Base-by-base conservation (phyloP, 1,140 invertebrate genomes). In the Meloidogyne chitwoodi region DNA sequence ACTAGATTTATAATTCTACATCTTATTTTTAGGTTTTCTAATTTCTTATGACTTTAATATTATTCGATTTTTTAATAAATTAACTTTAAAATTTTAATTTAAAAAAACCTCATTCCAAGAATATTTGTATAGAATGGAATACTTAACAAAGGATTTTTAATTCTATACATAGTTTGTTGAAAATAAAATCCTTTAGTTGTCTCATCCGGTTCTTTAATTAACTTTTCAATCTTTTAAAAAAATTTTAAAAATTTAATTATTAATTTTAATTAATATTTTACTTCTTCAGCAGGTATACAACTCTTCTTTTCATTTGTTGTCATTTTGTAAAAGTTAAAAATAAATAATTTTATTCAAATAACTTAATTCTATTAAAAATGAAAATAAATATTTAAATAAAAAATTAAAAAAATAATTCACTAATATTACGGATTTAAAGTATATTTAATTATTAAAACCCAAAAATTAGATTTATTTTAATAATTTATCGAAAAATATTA, bases 131-230 rank as follows among this genome's bases (percentile, higher is more conserved):
- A 97, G 87, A 96, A 97, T 34, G 93, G 92, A 44, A 97, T 87
- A 0, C 93, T 93, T 77, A 91, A 41, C 24, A 91, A 82, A 1
- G 94, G 76, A 87, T 96, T 94, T 87, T 95, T 96, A 67, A 96
- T 94, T 72, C 94, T 91, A 84, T 93, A 93, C 94, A 96, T 97
- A 11, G 94, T 96, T 91, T 96, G 94, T 90, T 96, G 94, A 87
- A 96, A 93, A 74, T 96, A 90, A 85, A 93, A 96, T 69, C 93
- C 93, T 92, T 93, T 77, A 11, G 83, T 84, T 31, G 81, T 68
- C 16, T 73, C 74, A 61, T 83, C 79, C 6, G 76, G 41, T 38
- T 81, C 72, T 48, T 62, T 26, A 41, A 82, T 74, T 26, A 82
- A 68, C 12, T 69, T 67, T 5, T 56, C 26, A 31, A 82, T 83